Conservation (phyloP, 2,888 invertebrate species). For the Deilephila porcellus region DNA sequence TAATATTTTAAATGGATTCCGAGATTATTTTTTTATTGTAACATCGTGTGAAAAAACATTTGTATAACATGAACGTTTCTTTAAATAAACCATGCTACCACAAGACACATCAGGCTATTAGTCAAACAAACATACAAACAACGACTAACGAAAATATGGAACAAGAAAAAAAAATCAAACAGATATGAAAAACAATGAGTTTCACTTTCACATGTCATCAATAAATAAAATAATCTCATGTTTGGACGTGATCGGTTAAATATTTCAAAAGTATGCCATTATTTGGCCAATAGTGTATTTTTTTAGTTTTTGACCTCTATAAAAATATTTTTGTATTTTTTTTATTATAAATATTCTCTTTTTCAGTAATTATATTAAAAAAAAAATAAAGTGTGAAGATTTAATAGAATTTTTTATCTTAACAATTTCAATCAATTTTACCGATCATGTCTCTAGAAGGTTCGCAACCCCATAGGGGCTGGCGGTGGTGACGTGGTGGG, state of each 20-base stretch:
- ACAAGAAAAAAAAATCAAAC: constrained; percentile 41
- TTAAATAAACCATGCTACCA: constrained; percentile 67
- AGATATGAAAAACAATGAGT: constrained; percentile 37
- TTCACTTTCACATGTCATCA: constrained; percentile 47
- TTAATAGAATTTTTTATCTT: not conserved
- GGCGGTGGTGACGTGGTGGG: constrained; percentile 47
- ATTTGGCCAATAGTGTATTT: constrained; percentile 36
- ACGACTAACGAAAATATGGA: constrained; percentile 52
- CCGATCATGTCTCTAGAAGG: constrained; percentile 53
- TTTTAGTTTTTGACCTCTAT: not conserved
- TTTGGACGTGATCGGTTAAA: constrained; percentile 48
- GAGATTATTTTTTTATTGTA: constrained; percentile 79
- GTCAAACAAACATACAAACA: constrained; percentile 73
- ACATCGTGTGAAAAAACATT: constrained; percentile 44
- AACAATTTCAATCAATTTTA: constrained; percentile 40
- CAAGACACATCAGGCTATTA: constrained; percentile 74
- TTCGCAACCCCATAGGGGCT: constrained; percentile 49
- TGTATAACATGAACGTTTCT: constrained; percentile 44
- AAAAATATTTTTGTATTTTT: not conserved
- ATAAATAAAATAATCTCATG: constrained; percentile 81
- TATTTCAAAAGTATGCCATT: constrained; percentile 52
- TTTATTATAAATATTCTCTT: not conserved
- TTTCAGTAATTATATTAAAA: too few relatives aligned
- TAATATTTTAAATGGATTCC: constrained; percentile 51
- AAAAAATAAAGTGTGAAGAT: too few relatives aligned